Base-by-base conservation (phyloP, 2,113 vertebrate species). In the Alethe diademata region DNA sequence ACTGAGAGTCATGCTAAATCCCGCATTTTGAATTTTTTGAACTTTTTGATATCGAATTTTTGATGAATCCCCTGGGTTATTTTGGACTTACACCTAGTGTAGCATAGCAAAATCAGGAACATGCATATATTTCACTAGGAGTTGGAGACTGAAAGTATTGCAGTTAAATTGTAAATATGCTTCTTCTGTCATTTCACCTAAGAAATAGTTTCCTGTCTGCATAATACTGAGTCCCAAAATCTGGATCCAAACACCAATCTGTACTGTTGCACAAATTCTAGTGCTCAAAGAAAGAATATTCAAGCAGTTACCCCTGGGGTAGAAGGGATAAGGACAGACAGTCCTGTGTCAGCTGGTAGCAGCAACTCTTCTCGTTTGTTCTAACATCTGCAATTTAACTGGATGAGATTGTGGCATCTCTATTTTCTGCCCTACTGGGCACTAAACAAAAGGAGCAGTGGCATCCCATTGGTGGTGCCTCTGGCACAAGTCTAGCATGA, bases 401-500 rank as follows among this genome's bases (percentile, higher is more conserved):
- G 50, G 19, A 26, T 53, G 70, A 58, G 26, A 29, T 6, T n/a
- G 18, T 69, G 48, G 31, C 23, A 48, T 12, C 12, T 72, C 14
- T 60, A 8, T 19, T 61, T 90, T 43, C 38, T 54, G 5, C 25
- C 6, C 64, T 54, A 35, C 42, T 35, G 42, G 76, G 15, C 25
- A 19, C 7, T n/a, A 33, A 57, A 17, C 19, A 40, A 73, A 73
- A 69, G 23, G 14, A 71, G 12, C 35, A 28, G 16, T 18, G 47
- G 29, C 2, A 1, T 84, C 36, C 61, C 19, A 19, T 66, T 51
- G 40, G 33, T 1, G 0, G 19, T 81, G 19, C 28, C 53, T 76
- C 62, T 70, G 48, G 11, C 16, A n/a, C 24, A 35, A 13, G 4
- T 25, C n/a, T 88, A 35, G 18, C 33, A 40, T 1, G 0, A 1